Conservation (phyloP, 2,113 vertebrate species). For the Mionectes macconnelli region DNA sequence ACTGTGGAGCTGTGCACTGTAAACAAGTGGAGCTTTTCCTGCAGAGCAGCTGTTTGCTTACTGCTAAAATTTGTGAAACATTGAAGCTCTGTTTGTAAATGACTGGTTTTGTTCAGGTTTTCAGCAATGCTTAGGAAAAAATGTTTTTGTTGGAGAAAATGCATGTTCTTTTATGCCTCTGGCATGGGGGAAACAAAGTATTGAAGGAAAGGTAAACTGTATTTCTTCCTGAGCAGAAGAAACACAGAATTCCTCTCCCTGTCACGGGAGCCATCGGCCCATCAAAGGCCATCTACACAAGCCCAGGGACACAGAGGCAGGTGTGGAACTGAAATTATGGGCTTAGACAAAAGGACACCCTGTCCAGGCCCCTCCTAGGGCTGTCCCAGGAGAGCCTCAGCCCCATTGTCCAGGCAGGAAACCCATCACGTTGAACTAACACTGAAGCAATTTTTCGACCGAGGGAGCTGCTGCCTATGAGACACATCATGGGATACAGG, state of each 20-base stretch:
- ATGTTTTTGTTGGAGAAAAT: slow-evolving; percentile 4
- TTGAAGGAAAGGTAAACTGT: background rate
- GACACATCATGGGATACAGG: background rate
- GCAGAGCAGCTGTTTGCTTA: slow-evolving; percentile 17
- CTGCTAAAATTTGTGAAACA: background rate
- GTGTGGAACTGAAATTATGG: background rate
- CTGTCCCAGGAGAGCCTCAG: background rate
- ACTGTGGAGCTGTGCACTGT: background rate
- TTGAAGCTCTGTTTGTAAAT: slow-evolving; percentile 33
- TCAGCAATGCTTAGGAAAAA: background rate
- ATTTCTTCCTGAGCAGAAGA: background rate
- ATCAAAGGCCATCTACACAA: background rate
- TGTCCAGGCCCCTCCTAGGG: background rate
- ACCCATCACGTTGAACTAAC: background rate
- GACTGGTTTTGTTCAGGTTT: background rate
- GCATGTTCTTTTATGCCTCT: background rate
- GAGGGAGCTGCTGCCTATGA: background rate
- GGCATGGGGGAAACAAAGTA: background rate
- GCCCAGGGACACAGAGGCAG: background rate
- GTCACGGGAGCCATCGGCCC: background rate
- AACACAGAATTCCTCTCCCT: background rate
- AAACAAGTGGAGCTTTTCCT: slow-evolving; percentile 5
- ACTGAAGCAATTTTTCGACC: background rate
- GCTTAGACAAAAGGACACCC: background rate
- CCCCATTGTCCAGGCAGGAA: background rate